phyloP scores from a whole-genome alignment of 2,888 invertebrate genomes.

The Ecliptopera silaceata region DNA sequence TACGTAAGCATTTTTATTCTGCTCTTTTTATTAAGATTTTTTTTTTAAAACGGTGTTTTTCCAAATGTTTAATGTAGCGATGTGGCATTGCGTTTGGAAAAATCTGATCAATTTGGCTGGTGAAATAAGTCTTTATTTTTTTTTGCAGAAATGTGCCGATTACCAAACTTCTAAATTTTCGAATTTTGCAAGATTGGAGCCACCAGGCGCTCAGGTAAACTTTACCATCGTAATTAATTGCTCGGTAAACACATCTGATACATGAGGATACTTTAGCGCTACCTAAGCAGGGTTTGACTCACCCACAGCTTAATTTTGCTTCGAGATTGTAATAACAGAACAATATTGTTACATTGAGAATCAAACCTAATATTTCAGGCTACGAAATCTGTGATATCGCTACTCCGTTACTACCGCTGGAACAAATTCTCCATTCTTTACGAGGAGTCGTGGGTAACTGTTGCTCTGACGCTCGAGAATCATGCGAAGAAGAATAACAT shows the following conservation, averaged over 20 bases:
- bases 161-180: slow-evolving; percentile 93
- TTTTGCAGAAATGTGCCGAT: slow-evolving; percentile 97
- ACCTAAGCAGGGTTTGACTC: not conserved
- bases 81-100: too few species aligned
- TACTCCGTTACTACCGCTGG: slow-evolving; percentile 96
- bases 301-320: not conserved
- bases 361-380: slow-evolving; percentile 86
- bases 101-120: too few species aligned
- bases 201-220: slow-evolving; percentile 93
- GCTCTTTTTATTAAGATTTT: not conserved
- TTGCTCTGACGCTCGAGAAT: slow-evolving; percentile 90
- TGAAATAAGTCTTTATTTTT: slow-evolving; percentile 45
- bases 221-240: not conserved
- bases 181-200: slow-evolving; percentile 96
- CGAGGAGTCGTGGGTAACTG: slow-evolving; percentile 91
- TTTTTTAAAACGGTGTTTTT: too few species aligned
- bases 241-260: not conserved
- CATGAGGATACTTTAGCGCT: not conserved
- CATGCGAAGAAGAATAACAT: slow-evolving; percentile 90
- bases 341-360: not conserved
- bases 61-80: too few species aligned
- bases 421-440: slow-evolving; percentile 95
- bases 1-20: slow-evolving; percentile 87
- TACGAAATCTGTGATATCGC: slow-evolving; percentile 95
- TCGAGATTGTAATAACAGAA: not conserved